Base-by-base conservation (phyloP, 2,888 invertebrate species). In the Drosophila borborema region DNA sequence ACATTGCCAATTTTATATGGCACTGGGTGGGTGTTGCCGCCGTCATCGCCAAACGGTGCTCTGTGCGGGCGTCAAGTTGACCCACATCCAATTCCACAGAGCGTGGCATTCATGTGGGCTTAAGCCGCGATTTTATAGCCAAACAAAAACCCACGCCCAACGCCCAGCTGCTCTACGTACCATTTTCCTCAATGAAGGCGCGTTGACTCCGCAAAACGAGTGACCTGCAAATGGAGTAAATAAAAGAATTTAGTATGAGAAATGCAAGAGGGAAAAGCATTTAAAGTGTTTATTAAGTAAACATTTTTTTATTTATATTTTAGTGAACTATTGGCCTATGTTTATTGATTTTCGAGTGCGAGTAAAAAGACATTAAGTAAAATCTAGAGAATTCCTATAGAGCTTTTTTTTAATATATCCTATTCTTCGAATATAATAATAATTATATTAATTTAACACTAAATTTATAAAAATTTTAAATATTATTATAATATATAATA, bases 171-270 rank as follows among this genome's bases (percentile, higher is more conserved):
- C 45, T 73, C 20, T 68, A 91, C 93, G 89, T 87, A 93, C 93
- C 92, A 86, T 91, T 93, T 90, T 92, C 92, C 78, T 93, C 93
- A 40, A 91, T 87, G 83, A 92, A 92, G 66, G 91, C 90, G 81
- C 91, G 91, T 77, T 91, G 92, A 77, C 92, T 91, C 65, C 92
- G 92, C 92, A 93, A 91, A 80, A 92, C 91, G 72, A 93, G 87
- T 81, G 93, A 93, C 93, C 93, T 93, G 91, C 62, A 74, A 72
- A 72, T 54, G 53, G 77, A 55, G 69, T 60, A 75, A 53, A 76
- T 64, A 79, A 16, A 73, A 55, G 69, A 62, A 12, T 63, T 61
- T 10, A 36, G 67, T 66, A 64, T 18, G 10, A 51, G 66, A 64
- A 38, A 45, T 40, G 46, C 41, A 48, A 56, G 23, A 16, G 9